phyloP scores from a whole-genome alignment of 2,113 vertebrate genomes.

The Ptilorrhoa leucosticta region DNA sequence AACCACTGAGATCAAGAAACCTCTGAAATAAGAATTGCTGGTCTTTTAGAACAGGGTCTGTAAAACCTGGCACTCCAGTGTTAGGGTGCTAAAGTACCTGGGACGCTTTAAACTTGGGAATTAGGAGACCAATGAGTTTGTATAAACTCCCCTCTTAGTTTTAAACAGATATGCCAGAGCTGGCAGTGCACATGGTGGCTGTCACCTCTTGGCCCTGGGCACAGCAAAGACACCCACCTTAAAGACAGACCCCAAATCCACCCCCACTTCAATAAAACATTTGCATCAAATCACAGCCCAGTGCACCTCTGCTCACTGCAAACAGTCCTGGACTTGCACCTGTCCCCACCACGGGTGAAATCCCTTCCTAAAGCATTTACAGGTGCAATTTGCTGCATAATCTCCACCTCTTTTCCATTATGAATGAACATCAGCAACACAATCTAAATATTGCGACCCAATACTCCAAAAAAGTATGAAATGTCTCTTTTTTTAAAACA shows the following conservation, averaged over 20 bases:
- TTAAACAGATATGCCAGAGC: neutral
- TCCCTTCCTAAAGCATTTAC: neutral
- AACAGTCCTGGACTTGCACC: neutral
- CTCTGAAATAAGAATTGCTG: neutral
- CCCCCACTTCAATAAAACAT: neutral
- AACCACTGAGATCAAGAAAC: neutral
- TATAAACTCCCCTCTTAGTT: neutral
- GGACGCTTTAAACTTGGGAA: neutral
- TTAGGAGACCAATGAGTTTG: neutral
- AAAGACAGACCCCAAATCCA: neutral
- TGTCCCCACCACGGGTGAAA: neutral
- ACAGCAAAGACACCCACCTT: neutral
- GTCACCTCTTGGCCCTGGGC: neutral
- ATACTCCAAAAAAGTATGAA: neutral
- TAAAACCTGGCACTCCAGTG: neutral
- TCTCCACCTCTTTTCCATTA: neutral
- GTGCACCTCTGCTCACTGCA: rapidly evolving
- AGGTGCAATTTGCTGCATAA: neutral
- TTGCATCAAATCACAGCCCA: neutral
- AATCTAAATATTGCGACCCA: neutral
- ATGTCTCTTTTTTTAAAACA: neutral
- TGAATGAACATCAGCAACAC: neutral
- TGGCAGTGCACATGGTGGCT: neutral
- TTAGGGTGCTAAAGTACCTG: neutral
- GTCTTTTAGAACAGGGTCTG: neutral